Evolutionary conservation across 30 jellyfish, hydroid and myxozoan species (phyloP).

Genomic region (Aurelia aurita): DNA sequence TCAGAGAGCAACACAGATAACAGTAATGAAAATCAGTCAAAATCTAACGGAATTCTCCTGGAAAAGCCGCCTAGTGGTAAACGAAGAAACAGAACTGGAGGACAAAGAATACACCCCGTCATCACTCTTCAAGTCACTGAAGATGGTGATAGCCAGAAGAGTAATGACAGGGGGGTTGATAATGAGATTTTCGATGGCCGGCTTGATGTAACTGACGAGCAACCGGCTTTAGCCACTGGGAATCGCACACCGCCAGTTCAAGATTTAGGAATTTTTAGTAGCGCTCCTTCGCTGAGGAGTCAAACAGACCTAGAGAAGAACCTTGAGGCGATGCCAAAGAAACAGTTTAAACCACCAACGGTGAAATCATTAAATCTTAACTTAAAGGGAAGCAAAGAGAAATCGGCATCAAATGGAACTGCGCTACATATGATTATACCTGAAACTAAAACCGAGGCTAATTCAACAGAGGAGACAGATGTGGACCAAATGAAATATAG

Average conservation of each 20-base stretch:
- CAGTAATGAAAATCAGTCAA: constrained; percentile 14
- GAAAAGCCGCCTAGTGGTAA: constrained; percentile 71
- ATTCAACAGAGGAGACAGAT: constrained; percentile 33
- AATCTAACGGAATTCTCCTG: constrained; percentile 43
- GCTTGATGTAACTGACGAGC: constrained; percentile 8
- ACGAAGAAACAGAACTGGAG: constrained; percentile 57
- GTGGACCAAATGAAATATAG: constrained; percentile 16
- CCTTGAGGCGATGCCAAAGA: neutral
- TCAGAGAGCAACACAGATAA: constrained; percentile 46
- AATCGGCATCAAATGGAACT: constrained; percentile 39
- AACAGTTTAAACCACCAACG: constrained; percentile 33
- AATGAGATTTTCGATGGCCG: constrained; percentile 32
- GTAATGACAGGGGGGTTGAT: constrained; percentile 43
- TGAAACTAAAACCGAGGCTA: constrained; percentile 20
- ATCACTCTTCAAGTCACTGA: constrained; percentile 60
- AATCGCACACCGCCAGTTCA: constrained; percentile 67
- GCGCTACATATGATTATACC: constrained; percentile 14
- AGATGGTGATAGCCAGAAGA: constrained; percentile 23
- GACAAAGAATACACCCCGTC: constrained; percentile 69
- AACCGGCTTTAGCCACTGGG: neutral
- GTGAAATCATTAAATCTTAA: neutral
- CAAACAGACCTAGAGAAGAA: constrained; percentile 8
- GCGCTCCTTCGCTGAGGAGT: neutral
- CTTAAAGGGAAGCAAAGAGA: constrained; percentile 1
- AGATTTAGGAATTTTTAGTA: constrained; percentile 18